A percentile compares a stretch with the other conserved stretches of the same genome.
Conservation (phyloP, 2,888 invertebrate species). For the Aricia artaxerxes region DNA sequence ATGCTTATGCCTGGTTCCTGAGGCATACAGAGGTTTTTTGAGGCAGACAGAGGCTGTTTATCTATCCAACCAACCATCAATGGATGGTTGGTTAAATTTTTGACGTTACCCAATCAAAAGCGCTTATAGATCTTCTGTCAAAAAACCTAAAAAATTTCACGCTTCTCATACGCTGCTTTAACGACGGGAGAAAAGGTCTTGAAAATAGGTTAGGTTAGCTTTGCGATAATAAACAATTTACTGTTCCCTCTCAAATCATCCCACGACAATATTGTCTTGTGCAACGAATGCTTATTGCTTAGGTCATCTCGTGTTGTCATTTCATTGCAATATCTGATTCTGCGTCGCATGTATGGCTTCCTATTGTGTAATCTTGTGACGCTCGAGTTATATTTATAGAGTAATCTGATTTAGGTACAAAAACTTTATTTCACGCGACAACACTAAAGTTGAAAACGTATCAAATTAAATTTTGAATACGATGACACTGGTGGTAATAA, state of each 20-base stretch:
- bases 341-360: conserved; percentile 12
- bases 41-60: too few species aligned
- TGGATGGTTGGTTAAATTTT: too few species aligned
- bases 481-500: not conserved
- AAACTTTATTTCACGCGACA: not conserved
- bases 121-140: too few species aligned
- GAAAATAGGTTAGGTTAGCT: too few species aligned
- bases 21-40: too few species aligned
- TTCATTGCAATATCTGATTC: conserved; percentile 19
- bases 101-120: too few species aligned
- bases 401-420: not conserved
- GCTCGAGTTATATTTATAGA: conserved; percentile 1
- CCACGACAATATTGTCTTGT: conserved; percentile 1
- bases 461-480: not conserved
- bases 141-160: too few species aligned
- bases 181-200: too few species aligned
- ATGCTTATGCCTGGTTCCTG: too few species aligned
- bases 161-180: too few species aligned
- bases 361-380: not conserved
- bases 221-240: not conserved
- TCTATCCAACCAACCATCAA: too few species aligned
- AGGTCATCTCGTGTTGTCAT: conserved; percentile 18
- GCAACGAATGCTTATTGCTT: conserved; percentile 4
- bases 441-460: not conserved
- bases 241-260: not conserved